Conservation (phyloP, 2,797 vertebrate genomes). For the Girardinus metallicus region DNA sequence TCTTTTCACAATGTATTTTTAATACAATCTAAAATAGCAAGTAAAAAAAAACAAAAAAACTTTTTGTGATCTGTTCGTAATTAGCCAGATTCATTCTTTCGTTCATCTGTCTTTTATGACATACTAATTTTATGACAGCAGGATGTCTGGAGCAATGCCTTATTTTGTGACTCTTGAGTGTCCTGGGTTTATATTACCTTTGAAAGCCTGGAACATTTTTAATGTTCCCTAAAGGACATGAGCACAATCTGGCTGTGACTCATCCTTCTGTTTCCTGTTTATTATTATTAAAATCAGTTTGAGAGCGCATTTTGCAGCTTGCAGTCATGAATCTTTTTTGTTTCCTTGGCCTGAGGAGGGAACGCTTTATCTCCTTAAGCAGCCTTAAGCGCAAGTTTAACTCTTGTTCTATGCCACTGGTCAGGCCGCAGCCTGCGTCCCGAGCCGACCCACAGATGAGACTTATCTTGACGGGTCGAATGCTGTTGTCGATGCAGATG, state of each 20-base stretch:
- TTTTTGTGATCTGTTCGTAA: background rate
- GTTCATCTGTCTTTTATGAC: conserved; percentile 3
- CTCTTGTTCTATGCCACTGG: background rate
- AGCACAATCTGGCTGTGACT: conserved; percentile 19
- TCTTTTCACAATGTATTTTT: too few species aligned
- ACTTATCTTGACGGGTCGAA: conserved; percentile 34
- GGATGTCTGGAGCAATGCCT: background rate
- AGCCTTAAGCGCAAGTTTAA: background rate
- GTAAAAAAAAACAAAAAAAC: background rate
- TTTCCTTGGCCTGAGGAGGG: background rate
- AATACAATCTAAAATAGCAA: background rate
- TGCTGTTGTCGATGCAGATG: conserved; percentile 34
- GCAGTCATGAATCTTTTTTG: background rate
- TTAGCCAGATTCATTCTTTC: background rate
- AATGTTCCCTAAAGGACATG: conserved; percentile 14
- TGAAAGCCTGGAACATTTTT: conserved; percentile 22
- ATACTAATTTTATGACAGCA: background rate
- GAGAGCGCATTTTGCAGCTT: conserved; percentile 13
- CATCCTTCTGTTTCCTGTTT: conserved; percentile 17
- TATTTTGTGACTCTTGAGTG: conserved; percentile 5
- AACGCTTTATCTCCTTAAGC: conserved; percentile 12
- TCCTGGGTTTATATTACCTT: conserved; percentile 12
- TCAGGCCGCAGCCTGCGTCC: background rate
- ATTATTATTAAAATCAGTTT: conserved; percentile 25
- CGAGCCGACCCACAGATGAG: background rate